Evolutionary conservation across 2,888 invertebrate genomes (phyloP).

Genomic region (Adineta ricciae): DNA sequence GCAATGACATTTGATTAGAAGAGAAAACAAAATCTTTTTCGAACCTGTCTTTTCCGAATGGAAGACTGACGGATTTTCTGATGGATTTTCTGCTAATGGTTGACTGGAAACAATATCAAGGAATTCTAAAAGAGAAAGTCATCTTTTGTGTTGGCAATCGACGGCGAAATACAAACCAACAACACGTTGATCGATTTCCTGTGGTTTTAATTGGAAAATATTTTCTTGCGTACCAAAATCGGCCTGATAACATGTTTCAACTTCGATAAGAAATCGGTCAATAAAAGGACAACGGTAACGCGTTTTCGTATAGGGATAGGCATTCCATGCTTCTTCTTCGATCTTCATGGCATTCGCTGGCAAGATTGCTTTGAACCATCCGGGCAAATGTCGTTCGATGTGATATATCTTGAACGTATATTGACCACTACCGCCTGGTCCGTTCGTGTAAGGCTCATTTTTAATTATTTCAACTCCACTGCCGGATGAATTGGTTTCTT

Average conservation of each 20-base stretch:
- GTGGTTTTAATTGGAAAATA: conserved; percentile 77
- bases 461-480: conserved; percentile 94
- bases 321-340: conserved; percentile 98
- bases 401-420: conserved; percentile 98
- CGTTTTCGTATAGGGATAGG: conserved; percentile 96
- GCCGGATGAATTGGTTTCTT: conserved; percentile 90
- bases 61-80: conserved; percentile 76
- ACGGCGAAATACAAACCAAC: conserved; percentile 58
- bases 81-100: conserved; percentile 72
- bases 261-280: conserved; percentile 90
- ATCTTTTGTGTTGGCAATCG: conserved; percentile 36
- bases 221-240: conserved; percentile 84
- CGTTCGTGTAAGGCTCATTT: conserved; percentile 90
- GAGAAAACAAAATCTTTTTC: background rate
- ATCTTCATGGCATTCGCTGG: conserved; percentile 83
- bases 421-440: conserved; percentile 84
- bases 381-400: conserved; percentile 90
- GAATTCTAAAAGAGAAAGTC: conserved; percentile 60
- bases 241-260: conserved; percentile 88
- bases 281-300: conserved; percentile 95
- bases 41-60: conserved; percentile 69
- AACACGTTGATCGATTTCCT: conserved; percentile 74
- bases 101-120: conserved; percentile 89
- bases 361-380: conserved; percentile 53
- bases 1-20: no score